Conservation (phyloP, 1,140 invertebrate genomes). For the Drosophila neocordata region DNA sequence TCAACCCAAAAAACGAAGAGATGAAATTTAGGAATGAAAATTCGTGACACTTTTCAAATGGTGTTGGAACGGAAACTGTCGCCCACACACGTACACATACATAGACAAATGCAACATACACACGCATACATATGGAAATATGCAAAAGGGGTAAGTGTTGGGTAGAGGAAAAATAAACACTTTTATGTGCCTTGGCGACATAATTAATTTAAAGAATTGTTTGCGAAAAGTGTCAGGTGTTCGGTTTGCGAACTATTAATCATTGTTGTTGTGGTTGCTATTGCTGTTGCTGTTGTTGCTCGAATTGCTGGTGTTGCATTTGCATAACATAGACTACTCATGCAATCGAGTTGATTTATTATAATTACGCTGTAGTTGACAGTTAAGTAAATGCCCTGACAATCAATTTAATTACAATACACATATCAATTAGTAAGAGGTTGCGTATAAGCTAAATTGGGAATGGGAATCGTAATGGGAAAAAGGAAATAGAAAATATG, state of each 20-base stretch:
- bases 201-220: constrained; percentile 79
- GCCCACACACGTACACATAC: not conserved
- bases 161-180: not conserved
- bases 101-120: not conserved
- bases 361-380: constrained; percentile 76
- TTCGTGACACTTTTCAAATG: constrained; percentile 1
- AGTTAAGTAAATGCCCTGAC: constrained; percentile 33
- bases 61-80: not conserved
- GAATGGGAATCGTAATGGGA: not conserved
- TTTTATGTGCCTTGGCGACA: constrained; percentile 37
- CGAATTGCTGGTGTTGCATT: constrained; percentile 43
- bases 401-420: constrained; percentile 18
- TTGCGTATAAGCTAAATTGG: not conserved
- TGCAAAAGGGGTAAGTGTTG: not conserved
- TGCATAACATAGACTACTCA: constrained; percentile 60
- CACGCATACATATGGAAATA: not conserved
- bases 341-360: constrained; percentile 76
- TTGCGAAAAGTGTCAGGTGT: constrained; percentile 76
- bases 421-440: constrained; percentile 7
- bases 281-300: not conserved
- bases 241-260: constrained; percentile 62
- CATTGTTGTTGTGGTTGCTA: constrained; percentile 35
- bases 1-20: not conserved
- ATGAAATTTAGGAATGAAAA: not conserved
- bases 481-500: not conserved